Percentiles rank a stretch among this genome's conserved stretches.
These are phyloP conservation scores for Seira ritae DNA, from an alignment of 2,888 invertebrate species.

Conservation along the genomic window DNA sequence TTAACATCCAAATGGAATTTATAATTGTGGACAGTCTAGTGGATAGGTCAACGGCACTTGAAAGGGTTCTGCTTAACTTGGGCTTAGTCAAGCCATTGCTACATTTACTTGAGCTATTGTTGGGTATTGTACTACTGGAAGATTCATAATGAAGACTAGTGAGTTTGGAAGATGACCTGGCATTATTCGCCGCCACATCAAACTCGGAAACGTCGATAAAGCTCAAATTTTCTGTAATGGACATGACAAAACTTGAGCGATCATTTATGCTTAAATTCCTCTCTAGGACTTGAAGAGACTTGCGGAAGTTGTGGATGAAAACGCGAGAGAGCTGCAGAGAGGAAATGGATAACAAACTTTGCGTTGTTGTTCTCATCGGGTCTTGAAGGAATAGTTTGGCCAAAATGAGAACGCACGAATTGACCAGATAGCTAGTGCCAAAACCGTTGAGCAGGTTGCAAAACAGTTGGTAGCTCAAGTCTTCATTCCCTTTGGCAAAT, in stretches of 20 bases:
- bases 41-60: slow-evolving; percentile 65
- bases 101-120: background rate
- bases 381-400: slow-evolving; percentile 70
- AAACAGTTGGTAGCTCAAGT: slow-evolving; percentile 72
- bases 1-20: slow-evolving; percentile 71
- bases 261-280: slow-evolving; percentile 71
- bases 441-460: slow-evolving; percentile 72
- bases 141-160: slow-evolving; percentile 34
- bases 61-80: slow-evolving; percentile 43
- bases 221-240: slow-evolving; percentile 72
- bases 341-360: slow-evolving; percentile 71
- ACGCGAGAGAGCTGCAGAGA: slow-evolving; percentile 68
- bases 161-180: slow-evolving; percentile 9
- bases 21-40: slow-evolving; percentile 69
- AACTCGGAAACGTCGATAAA: slow-evolving; percentile 71
- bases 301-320: slow-evolving; percentile 73
- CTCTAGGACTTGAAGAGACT: slow-evolving; percentile 70
- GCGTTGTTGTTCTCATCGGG: slow-evolving; percentile 71
- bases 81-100: slow-evolving; percentile 20
- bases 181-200: slow-evolving; percentile 22
- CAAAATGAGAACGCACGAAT: slow-evolving; percentile 70
- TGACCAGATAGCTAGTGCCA: slow-evolving; percentile 72
- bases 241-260: slow-evolving; percentile 72
- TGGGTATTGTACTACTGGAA: slow-evolving; percentile 9
- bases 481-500: slow-evolving; percentile 73